Percentiles rank a stretch among this genome's conserved stretches.
These are phyloP conservation scores for Verasper variegatus DNA, from an alignment of 2,113 vertebrate species.

Conservation along the genomic window DNA sequence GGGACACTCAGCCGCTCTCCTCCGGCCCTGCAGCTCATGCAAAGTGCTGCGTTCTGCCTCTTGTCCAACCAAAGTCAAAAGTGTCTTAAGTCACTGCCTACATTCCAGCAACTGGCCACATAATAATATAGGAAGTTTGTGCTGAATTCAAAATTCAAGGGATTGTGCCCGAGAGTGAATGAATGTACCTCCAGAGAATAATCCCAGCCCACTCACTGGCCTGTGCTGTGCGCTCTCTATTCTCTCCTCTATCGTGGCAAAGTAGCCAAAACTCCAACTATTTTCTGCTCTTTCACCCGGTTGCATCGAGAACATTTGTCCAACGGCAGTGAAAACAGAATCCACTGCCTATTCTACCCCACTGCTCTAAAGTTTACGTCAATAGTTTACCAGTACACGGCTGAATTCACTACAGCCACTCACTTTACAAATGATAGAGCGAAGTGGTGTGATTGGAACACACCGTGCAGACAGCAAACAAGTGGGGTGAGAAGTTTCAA, in stretches of 20 bases:
- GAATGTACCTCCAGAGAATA: background rate
- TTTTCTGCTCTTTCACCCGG: background rate
- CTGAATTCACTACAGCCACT: background rate
- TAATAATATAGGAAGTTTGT: background rate
- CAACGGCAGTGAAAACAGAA: background rate
- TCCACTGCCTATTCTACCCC: background rate
- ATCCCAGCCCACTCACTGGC: background rate
- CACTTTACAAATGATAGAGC: background rate
- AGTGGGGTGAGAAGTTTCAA: background rate
- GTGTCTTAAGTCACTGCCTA: conserved; percentile 10
- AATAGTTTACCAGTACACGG: background rate
- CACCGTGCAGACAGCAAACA: conserved; percentile 3
- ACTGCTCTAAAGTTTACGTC: background rate
- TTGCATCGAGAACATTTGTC: background rate
- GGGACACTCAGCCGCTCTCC: conserved; percentile 31
- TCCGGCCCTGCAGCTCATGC: conserved; percentile 21
- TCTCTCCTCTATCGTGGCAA: background rate
- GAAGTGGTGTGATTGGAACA: background rate
- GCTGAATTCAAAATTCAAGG: background rate
- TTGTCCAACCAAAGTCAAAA: conserved; percentile 29
- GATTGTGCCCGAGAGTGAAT: background rate
- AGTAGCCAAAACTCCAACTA: background rate
- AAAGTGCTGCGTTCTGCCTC: conserved; percentile 13
- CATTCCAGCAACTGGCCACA: too few species aligned
- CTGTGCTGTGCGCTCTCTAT: background rate